Base-by-base conservation (phyloP, 1,140 invertebrate genomes). In the Trichogramma pretiosum region DNA sequence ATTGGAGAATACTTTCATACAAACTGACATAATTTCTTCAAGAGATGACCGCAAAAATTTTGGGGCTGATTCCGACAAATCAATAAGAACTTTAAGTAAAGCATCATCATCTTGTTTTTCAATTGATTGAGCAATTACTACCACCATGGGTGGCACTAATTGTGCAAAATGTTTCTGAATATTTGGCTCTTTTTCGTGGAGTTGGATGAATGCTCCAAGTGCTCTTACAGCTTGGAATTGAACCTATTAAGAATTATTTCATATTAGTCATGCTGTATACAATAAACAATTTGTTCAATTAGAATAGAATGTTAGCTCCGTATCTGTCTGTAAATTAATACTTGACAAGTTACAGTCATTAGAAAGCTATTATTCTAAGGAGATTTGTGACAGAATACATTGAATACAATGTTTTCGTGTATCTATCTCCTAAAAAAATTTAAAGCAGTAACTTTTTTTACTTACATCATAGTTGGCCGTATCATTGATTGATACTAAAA, bases 21-120 rank as follows among this genome's bases (percentile, higher is more conserved):
- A 95, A 58, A 98, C 80, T 58, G 90, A 82, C 64, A 97, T 84
- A 50, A 99, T 85, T n/a, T 73, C 68, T 56, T 87, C 81, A 24
- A 98, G 67, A 62, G 97, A 89, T 7, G 85, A 78, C 45, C 93
- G 75, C 17, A 99, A 72, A 64, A 86, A 95, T 72, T 96, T 97
- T 0, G 96, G 95, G 11, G 89, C 82, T 49, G 83, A 82, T 71
- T 98, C 93, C 14, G 91, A 87, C 52, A 99, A 68, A 58, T 99
- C 96, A 53, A 98, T 93, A 3, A 99, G 73, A 55, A 82, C 78
- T 73, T 98, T 94, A 1, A 99, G 64, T 10, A 98, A 68, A 33
- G 84, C 78, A 68, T 98, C 93, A 68, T 98, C 93, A 22, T 92
- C 87, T 60, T 86, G 79, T 39, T 82, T 79, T 56, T 87, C 80